These are phyloP conservation scores for Drosophila dunni DNA, from an alignment of 1,140 invertebrate species.

Conservation along the genomic window DNA sequence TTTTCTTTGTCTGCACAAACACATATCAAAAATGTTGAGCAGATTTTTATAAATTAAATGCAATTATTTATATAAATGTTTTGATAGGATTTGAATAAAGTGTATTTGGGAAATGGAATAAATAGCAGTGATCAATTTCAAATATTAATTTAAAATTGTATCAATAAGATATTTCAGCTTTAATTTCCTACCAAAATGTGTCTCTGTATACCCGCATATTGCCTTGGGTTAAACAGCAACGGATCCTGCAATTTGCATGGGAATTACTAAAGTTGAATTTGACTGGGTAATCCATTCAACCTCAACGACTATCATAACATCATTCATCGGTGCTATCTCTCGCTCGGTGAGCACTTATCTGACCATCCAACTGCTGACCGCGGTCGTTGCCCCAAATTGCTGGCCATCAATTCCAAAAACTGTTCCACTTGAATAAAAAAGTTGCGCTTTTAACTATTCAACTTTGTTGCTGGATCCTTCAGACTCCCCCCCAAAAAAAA, in stretches of 20 bases:
- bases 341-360: not conserved
- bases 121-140: too few species aligned
- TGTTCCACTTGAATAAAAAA: slow-evolving; percentile 36
- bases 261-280: not conserved
- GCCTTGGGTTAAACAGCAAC: too few species aligned
- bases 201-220: not conserved
- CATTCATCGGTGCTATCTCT: not conserved
- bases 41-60: slow-evolving; percentile 47
- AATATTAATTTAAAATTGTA: too few species aligned
- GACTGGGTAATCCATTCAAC: slow-evolving; percentile 1
- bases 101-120: too few species aligned
- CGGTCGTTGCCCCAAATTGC: slow-evolving; percentile 39
- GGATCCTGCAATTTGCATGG: not conserved
- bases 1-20: slow-evolving; percentile 3
- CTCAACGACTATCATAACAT: not conserved
- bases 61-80: slow-evolving; percentile 56
- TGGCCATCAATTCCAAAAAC: slow-evolving; percentile 38
- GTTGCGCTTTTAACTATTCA: slow-evolving; percentile 42
- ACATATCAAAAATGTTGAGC: not conserved
- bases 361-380: slow-evolving; percentile 9
- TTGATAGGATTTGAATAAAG: not conserved
- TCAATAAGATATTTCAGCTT: too few species aligned
- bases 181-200: not conserved
- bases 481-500: not conserved
- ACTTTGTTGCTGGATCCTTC: slow-evolving; percentile 31